phyloP scores from a whole-genome alignment of 2,888 invertebrate species.

The Tyria jacobaeae region DNA sequence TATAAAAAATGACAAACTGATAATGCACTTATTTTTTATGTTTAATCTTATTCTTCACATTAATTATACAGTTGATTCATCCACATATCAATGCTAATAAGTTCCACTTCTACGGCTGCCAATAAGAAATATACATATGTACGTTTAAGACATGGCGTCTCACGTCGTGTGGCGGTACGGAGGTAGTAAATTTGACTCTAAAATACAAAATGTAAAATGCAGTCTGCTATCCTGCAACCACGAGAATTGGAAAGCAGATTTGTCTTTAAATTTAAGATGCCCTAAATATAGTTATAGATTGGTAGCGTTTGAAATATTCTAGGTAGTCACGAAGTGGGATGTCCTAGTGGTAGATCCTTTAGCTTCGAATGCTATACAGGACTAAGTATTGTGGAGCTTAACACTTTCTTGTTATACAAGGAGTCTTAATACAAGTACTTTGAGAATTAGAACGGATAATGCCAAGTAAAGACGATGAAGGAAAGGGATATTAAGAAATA shows the following conservation, averaged over 20 bases:
- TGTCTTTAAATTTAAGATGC: slow-evolving; percentile 5
- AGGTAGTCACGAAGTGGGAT: neutral
- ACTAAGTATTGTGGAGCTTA: neutral
- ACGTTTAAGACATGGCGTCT: neutral
- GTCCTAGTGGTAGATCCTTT: neutral
- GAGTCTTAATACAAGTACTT: too few relatives aligned
- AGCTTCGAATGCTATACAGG: neutral
- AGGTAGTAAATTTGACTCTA: neutral
- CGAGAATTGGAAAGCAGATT: neutral
- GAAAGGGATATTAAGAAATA: too few relatives aligned
- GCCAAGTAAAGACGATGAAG: too few relatives aligned
- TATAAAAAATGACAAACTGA: too few relatives aligned
- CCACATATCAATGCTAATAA: neutral
- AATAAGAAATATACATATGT: neutral
- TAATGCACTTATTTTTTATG: too few relatives aligned
- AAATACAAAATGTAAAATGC: neutral
- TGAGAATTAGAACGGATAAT: too few relatives aligned
- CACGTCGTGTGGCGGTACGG: neutral
- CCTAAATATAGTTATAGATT: neutral
- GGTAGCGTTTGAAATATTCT: neutral
- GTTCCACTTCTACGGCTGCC: neutral
- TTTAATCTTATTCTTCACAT: too few relatives aligned
- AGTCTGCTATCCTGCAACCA: neutral
- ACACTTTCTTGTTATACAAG: neutral
- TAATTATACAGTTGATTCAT: neutral